Evolutionary conservation across 1,140 invertebrate genomes (phyloP).

Genomic region (Hycleus cichorii): DNA sequence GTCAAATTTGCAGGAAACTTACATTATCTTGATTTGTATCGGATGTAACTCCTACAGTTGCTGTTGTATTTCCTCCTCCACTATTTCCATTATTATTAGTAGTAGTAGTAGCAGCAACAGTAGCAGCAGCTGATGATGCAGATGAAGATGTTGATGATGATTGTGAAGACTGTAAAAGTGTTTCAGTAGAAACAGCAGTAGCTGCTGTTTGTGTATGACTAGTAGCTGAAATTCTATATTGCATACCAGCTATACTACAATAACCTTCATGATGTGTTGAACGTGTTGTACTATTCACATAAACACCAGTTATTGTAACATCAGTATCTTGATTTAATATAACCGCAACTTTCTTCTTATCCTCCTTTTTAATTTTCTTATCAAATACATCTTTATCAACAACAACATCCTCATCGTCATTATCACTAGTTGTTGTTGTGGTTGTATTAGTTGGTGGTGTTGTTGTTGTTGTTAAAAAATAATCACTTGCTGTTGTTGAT

Average conservation of each 20-base stretch:
- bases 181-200: slow-evolving; percentile 61
- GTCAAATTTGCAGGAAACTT: neutral
- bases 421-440: neutral
- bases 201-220: slow-evolving; percentile 72
- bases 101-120: slow-evolving; percentile 42
- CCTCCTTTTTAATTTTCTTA: slow-evolving; percentile 43
- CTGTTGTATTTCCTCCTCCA: neutral
- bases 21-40: neutral
- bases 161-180: slow-evolving; percentile 33
- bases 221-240: slow-evolving; percentile 69
- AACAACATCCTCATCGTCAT: slow-evolving; percentile 35
- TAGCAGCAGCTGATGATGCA: slow-evolving; percentile 26
- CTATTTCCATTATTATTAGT: neutral
- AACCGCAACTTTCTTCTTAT: slow-evolving; percentile 54
- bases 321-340: slow-evolving; percentile 78
- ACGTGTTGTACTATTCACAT: slow-evolving; percentile 62
- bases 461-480: slow-evolving; percentile 15
- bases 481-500: slow-evolving; percentile 26
- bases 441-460: no score
- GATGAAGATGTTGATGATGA: no score
- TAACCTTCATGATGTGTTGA: slow-evolving; percentile 72
- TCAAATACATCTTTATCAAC: slow-evolving; percentile 40
- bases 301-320: slow-evolving; percentile 77
- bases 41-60: neutral
- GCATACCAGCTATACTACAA: slow-evolving; percentile 74